Conservation (phyloP, 2,888 invertebrate genomes). For the Mimas tiliae region DNA sequence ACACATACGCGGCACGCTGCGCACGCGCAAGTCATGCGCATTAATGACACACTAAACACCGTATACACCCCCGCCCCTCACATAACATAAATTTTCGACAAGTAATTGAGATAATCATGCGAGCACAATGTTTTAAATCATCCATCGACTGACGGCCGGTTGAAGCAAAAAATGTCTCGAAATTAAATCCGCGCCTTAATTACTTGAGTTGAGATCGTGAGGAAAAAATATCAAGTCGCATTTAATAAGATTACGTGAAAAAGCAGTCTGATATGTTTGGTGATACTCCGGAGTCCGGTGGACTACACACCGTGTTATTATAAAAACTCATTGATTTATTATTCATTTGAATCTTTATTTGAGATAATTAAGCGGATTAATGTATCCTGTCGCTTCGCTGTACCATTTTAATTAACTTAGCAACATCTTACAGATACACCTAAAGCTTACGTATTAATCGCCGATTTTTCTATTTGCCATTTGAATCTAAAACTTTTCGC, state of each 20-base stretch:
- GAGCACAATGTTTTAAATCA: constrained; percentile 21
- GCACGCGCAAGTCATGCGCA: constrained; percentile 55
- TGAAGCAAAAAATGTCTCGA: background rate
- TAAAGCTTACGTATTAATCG: background rate
- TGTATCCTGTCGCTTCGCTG: background rate
- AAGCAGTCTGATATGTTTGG: background rate
- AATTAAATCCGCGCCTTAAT: constrained; percentile 18
- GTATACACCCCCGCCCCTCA: constrained; percentile 31
- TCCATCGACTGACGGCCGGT: constrained; percentile 7
- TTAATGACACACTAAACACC: constrained; percentile 45
- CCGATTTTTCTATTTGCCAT: background rate
- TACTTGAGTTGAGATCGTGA: background rate
- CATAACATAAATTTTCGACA: constrained; percentile 10
- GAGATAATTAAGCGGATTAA: constrained; percentile 5
- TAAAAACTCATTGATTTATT: constrained; percentile 14
- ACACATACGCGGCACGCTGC: constrained; percentile 25
- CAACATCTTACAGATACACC: background rate
- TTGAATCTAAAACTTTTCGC: too few species aligned
- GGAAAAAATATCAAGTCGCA: constrained; percentile 5
- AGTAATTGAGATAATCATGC: constrained; percentile 22
- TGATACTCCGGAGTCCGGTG: background rate
- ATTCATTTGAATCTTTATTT: background rate
- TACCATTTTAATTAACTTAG: background rate
- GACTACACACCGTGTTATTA: background rate
- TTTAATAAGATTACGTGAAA: constrained; percentile 23